Evolutionary conservation across 1,140 invertebrate species (phyloP).

Genomic region (Periplaneta americana): DNA sequence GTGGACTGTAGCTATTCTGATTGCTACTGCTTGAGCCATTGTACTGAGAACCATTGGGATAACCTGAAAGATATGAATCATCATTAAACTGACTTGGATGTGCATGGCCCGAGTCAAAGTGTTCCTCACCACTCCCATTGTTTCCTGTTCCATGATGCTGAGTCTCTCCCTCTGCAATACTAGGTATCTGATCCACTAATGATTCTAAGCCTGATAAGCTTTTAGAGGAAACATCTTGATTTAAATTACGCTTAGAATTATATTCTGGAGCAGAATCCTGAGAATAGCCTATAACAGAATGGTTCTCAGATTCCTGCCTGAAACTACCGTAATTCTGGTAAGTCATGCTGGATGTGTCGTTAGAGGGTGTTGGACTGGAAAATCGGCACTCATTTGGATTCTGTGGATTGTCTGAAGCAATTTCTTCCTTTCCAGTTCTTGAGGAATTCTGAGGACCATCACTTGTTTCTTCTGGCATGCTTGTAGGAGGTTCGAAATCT

Average conservation of each 20-base stretch:
- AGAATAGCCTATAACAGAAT: slow-evolving; percentile 26
- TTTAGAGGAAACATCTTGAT: slow-evolving; percentile 75
- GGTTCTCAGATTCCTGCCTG: slow-evolving; percentile 26
- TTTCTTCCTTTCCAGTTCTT: slow-evolving; percentile 8
- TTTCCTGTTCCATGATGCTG: slow-evolving; percentile 21
- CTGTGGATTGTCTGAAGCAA: neutral
- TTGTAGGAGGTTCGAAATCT: slow-evolving; percentile 69
- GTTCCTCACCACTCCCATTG: slow-evolving; percentile 26
- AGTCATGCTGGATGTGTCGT: slow-evolving; percentile 19
- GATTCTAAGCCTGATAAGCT: slow-evolving; percentile 85
- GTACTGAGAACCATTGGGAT: slow-evolving; percentile 22
- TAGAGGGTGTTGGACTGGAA: slow-evolving; percentile 41
- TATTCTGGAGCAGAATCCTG: slow-evolving; percentile 24
- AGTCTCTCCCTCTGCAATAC: slow-evolving; percentile 63
- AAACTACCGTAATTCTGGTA: slow-evolving; percentile 32
- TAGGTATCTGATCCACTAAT: slow-evolving; percentile 85
- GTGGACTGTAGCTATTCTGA: slow-evolving; percentile 14
- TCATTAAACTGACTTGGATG: slow-evolving; percentile 21
- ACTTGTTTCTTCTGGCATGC: slow-evolving; percentile 45
- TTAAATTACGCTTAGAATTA: slow-evolving; percentile 24
- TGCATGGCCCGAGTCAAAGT: slow-evolving; percentile 13
- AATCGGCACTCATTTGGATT: slow-evolving; percentile 40
- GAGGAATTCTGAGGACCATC: slow-evolving; percentile 25
- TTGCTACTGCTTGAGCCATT: slow-evolving; percentile 19
- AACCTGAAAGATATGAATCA: slow-evolving; percentile 29